A percentile compares a stretch with the other conserved stretches of the same genome.
Evolutionary conservation across 2,888 invertebrate genomes (phyloP).

Genomic region (Drosophila mimica): DNA sequence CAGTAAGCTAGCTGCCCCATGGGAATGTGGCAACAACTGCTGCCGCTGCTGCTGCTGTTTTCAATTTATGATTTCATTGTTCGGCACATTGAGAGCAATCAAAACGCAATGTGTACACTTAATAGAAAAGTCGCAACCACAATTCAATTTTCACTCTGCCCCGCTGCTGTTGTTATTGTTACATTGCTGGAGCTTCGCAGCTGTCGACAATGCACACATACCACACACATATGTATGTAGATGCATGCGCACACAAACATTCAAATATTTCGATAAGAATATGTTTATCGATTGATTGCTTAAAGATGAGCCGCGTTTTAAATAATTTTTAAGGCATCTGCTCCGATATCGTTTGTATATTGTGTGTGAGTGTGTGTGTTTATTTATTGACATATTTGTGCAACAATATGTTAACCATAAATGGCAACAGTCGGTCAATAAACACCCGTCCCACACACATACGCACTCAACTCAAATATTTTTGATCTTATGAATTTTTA

Average conservation of each 20-base stretch:
- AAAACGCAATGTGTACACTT: constrained; percentile 27
- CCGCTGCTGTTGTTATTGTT: constrained; percentile 14
- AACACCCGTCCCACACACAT: constrained; percentile 60
- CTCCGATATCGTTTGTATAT: constrained; percentile 16
- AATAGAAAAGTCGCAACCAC: constrained; percentile 21
- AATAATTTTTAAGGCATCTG: constrained; percentile 22
- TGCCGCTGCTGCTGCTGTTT: constrained; percentile 15
- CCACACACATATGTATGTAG: background rate
- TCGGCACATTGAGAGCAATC: constrained; percentile 35
- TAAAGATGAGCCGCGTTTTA: constrained; percentile 31
- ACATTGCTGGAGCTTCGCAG: constrained; percentile 46
- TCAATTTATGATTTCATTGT: constrained; percentile 42
- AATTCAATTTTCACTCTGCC: background rate
- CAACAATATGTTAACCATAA: constrained; percentile 69
- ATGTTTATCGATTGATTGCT: constrained; percentile 21
- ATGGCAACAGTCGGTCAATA: constrained; percentile 71
- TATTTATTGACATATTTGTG: constrained; percentile 53
- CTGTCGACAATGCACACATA: constrained; percentile 6
- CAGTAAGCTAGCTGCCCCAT: constrained; percentile 15
- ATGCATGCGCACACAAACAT: background rate
- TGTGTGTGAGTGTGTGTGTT: constrained; percentile 5
- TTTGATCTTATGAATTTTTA: constrained; percentile 43
- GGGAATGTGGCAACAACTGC: constrained; percentile 10
- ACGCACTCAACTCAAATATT: constrained; percentile 18
- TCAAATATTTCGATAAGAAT: constrained; percentile 21